Evolutionary conservation across 2,888 invertebrate genomes (phyloP).

Genomic region (Zonitis immaculata): DNA sequence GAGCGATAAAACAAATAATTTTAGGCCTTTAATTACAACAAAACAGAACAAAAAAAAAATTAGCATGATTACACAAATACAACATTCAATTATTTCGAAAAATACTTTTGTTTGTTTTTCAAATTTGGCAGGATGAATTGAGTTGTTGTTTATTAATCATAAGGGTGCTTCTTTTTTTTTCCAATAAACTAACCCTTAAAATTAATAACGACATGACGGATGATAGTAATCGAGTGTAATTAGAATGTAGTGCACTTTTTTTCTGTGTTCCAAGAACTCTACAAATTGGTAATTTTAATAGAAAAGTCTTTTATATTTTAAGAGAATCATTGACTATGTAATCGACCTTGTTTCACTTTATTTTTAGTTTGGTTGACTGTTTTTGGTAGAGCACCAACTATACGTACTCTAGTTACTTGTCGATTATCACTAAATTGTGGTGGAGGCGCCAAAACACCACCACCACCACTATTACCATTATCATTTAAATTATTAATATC

Average conservation of each 20-base stretch:
- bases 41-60: slow-evolving; percentile 3
- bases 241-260: too few relatives aligned
- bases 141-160: slow-evolving; percentile 1
- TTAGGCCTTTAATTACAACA: slow-evolving; percentile 17
- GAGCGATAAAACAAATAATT: slow-evolving; percentile 9
- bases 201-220: slow-evolving; percentile 25
- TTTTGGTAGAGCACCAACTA: slow-evolving; percentile 81
- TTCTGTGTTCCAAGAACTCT: too few relatives aligned
- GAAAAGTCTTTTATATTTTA: slow-evolving; percentile 5
- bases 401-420: slow-evolving; percentile 63
- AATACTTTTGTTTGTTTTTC: slow-evolving; percentile 9
- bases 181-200: too few relatives aligned
- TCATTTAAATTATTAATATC: slow-evolving; percentile 47
- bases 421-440: slow-evolving; percentile 83
- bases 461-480: too few relatives aligned
- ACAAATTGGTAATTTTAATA: too few relatives aligned
- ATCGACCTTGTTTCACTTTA: slow-evolving; percentile 44
- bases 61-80: slow-evolving; percentile 12
- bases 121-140: slow-evolving; percentile 31
- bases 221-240: too few relatives aligned
- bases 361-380: slow-evolving; percentile 27
- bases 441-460: slow-evolving; percentile 73
- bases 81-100: slow-evolving; percentile 19
- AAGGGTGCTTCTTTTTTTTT: too few relatives aligned
- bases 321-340: slow-evolving; percentile 46